Percentiles rank a stretch among this genome's conserved stretches.
Conservation (phyloP, 2,113 vertebrate species). For the Trematomus loennbergii region DNA sequence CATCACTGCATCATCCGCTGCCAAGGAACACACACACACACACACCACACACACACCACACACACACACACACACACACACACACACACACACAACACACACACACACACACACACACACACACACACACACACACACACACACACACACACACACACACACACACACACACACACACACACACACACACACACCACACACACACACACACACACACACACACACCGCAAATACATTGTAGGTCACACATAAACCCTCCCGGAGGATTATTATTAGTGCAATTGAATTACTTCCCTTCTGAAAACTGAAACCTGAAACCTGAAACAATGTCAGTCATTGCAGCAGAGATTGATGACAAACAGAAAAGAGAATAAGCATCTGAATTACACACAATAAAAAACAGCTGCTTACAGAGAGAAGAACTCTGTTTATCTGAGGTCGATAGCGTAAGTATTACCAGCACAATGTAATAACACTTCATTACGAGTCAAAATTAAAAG, state of each 20-base stretch:
- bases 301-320: slow-evolving; percentile 33
- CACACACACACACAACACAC: background rate
- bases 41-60: background rate
- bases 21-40: slow-evolving; percentile 57
- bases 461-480: background rate
- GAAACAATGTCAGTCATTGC: background rate
- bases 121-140: slow-evolving; percentile 30
- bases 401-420: background rate
- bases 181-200: background rate
- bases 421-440: background rate
- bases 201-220: too few species aligned
- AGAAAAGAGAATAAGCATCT: slow-evolving; percentile 27
- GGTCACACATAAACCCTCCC: slow-evolving; percentile 31
- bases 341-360: slow-evolving; percentile 10
- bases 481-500: background rate
- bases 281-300: slow-evolving; percentile 40
- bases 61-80: slow-evolving; percentile 9
- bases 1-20: slow-evolving; percentile 50
- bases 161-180: background rate
- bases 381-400: background rate
- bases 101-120: too few species aligned
- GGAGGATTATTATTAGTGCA: slow-evolving; percentile 35
- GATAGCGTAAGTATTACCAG: background rate
- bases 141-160: too few species aligned
- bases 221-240: too few species aligned